Percentiles rank a stretch among this genome's conserved stretches.
Conservation (phyloP, 2,888 invertebrate genomes). For the Drosophila anomelani region DNA sequence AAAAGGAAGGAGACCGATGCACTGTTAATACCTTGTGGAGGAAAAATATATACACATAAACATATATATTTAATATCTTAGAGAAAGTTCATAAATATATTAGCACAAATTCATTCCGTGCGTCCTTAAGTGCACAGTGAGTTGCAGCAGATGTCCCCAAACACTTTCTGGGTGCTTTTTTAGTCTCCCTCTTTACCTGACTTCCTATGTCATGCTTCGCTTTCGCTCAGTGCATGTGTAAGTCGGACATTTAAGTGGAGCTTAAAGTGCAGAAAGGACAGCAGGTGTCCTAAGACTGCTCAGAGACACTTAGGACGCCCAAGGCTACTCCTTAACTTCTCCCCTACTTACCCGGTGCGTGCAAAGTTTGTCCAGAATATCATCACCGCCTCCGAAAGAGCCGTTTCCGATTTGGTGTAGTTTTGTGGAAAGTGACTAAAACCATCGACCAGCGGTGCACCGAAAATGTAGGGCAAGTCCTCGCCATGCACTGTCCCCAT, state of each 20-base stretch:
- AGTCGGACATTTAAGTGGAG: slow-evolving; percentile 25
- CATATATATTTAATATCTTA: neutral
- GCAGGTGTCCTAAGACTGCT: slow-evolving; percentile 51
- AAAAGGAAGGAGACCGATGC: neutral
- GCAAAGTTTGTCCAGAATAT: slow-evolving; percentile 95
- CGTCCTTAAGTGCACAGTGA: neutral
- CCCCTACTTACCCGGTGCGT: slow-evolving; percentile 89
- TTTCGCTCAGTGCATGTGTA: slow-evolving; percentile 21
- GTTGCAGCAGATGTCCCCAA: neutral
- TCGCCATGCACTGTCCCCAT: slow-evolving; percentile 97
- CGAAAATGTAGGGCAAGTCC: slow-evolving; percentile 95
- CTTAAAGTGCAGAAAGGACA: slow-evolving; percentile 38
- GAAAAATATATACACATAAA: neutral
- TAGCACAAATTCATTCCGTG: neutral
- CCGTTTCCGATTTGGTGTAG: slow-evolving; percentile 94
- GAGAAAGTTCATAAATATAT: neutral
- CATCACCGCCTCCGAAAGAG: slow-evolving; percentile 94
- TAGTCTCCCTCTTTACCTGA: neutral
- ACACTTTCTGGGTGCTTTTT: neutral
- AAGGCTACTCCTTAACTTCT: neutral
- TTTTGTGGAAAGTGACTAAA: slow-evolving; percentile 93
- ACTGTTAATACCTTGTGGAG: neutral
- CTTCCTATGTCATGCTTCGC: neutral
- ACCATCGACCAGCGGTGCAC: slow-evolving; percentile 94
- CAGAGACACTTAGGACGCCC: slow-evolving; percentile 35